Evolutionary conservation across 1,140 invertebrate genomes (phyloP).

Genomic region (Ceratitis capitata): DNA sequence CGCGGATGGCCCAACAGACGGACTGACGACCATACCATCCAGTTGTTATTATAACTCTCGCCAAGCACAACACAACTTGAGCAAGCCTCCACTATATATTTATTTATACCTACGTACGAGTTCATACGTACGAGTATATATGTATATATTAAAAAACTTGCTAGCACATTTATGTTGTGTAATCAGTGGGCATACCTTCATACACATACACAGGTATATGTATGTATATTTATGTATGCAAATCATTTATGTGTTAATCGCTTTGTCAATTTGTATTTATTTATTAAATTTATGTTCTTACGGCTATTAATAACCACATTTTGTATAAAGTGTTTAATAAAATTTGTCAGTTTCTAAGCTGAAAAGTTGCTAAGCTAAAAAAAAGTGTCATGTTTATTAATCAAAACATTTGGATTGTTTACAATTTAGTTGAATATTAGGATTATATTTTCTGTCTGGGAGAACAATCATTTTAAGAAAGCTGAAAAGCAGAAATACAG

Average conservation of each 20-base stretch:
- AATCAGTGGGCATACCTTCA: too few species aligned
- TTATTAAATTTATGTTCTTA: neutral
- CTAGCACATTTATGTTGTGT: too few species aligned
- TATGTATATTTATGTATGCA: too few species aligned
- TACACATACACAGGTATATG: too few species aligned
- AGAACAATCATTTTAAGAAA: too few species aligned
- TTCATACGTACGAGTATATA: neutral
- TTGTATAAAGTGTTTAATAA: neutral
- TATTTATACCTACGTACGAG: neutral
- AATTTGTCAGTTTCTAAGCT: neutral
- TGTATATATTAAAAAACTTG: neutral
- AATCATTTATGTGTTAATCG: neutral
- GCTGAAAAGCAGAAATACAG: too few species aligned
- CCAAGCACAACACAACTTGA: neutral
- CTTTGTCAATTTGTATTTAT: neutral
- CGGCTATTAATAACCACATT: neutral
- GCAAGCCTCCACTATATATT: neutral
- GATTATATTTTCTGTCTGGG: too few species aligned
- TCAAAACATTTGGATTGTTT: neutral
- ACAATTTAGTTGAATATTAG: too few species aligned
- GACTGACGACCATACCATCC: neutral
- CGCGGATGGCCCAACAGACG: neutral
- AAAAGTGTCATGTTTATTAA: neutral
- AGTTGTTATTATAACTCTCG: too few species aligned
- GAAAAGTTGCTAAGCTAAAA: neutral